Base-by-base conservation (phyloP, 2,888 invertebrate species). In the Oscheius sp. region DNA sequence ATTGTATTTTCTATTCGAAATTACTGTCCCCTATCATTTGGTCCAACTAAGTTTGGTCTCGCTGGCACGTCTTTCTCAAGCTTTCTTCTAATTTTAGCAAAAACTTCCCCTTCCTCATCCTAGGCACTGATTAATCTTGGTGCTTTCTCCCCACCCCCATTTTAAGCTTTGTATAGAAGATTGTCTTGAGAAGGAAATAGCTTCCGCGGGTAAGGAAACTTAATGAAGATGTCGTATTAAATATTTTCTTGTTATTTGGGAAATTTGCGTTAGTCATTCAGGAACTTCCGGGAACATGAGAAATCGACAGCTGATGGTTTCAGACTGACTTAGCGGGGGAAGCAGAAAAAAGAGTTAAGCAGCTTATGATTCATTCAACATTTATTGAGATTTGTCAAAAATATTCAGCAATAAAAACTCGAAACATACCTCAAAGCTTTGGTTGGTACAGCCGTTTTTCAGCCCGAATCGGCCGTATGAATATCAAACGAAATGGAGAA, bases 131-230 rank as follows among this genome's bases (percentile, higher is more conserved):
- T 27, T 45, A 17, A 33, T 15, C 17, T 45, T 42, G 39, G 45
- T 45, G 42, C 61, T 61, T n/a, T 31, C 55, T 34, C 29, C 29
- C 12, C 27, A 8, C 53, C 53, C 53, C 53, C 48, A 31, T 34
- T 33, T 5, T 33, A 34, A 17, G 20, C 20, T 33, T 25, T 52
- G 25, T n/a, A 23, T 52, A 52, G 52, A 52, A 55, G 37, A 72
- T 61, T 69, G 37, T 72, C 74, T 76, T 72, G 72, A 69, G 72
- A 64, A 27, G 65, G 76, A 72, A 71, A 67, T 63, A 55, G 76
- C 76, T 76, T 74, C 76, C 74, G 63, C 76, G 76, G 76, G 76
- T 76, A 74, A 74, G 76, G 76, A 74, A 72, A 74, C 74, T 70
- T 67, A 64, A 52, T 68, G 74, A 74, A 74, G 73, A 74, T 76